phyloP scores from a whole-genome alignment of 2,797 vertebrate species.

The Emydoidea blandingii region DNA sequence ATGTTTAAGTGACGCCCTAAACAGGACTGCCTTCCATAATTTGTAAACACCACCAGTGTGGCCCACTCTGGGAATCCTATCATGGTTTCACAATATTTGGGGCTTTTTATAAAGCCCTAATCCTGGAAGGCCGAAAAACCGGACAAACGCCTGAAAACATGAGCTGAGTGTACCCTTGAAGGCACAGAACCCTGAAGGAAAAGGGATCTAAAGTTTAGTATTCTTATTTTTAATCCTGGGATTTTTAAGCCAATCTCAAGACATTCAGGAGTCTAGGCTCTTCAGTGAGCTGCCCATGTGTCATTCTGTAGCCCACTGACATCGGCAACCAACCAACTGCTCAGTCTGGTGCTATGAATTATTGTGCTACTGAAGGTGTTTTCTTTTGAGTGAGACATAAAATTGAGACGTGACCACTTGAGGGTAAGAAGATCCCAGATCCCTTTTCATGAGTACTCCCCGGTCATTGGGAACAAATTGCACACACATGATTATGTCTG shows the following conservation, averaged over 20 bases:
- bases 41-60: neutral
- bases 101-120: neutral
- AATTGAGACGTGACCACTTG: slow-evolving; percentile 41
- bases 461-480: slow-evolving; percentile 44
- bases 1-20: neutral
- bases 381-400: neutral
- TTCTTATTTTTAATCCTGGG: accelerated
- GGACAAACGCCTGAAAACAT: neutral
- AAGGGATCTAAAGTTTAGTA: neutral
- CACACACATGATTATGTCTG: slow-evolving; percentile 37
- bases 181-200: neutral
- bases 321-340: slow-evolving; percentile 41
- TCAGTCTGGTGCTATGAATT: neutral
- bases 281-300: accelerated
- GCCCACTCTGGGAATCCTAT: neutral
- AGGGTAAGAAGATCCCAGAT: slow-evolving; percentile 51
- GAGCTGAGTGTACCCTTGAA: neutral
- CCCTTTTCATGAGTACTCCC: slow-evolving; percentile 59
- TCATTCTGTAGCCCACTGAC: neutral
- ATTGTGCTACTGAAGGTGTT: slow-evolving; percentile 29
- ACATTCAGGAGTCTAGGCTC: neutral
- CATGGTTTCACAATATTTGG: neutral
- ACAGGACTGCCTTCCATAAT: neutral
- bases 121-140: neutral
- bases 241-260: neutral